phyloP scores from a whole-genome alignment of 2,113 vertebrate genomes.

The Eidolon helvum region DNA sequence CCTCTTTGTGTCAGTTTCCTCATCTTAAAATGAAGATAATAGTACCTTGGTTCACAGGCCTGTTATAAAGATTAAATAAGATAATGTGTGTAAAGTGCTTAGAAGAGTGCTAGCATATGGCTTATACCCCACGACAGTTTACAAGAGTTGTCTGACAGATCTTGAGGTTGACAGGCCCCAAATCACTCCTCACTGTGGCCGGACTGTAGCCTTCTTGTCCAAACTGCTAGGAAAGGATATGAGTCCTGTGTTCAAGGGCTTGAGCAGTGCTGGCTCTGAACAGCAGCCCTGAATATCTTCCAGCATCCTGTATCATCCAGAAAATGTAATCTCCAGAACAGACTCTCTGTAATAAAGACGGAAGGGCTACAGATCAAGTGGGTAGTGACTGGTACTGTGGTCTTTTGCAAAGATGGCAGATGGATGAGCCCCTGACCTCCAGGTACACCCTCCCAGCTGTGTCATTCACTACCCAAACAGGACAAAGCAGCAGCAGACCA shows the following conservation, averaged over 20 bases:
- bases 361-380: neutral
- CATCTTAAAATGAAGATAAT: neutral
- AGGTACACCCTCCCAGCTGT: neutral
- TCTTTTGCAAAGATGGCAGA: neutral
- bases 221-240: neutral
- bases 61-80: neutral
- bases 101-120: neutral
- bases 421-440: neutral
- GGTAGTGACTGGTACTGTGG: neutral
- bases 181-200: neutral
- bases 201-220: neutral
- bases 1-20: neutral
- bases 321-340: neutral
- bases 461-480: neutral
- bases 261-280: neutral
- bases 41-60: neutral
- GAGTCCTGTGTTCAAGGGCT: neutral
- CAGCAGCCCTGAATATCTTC: neutral
- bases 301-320: neutral
- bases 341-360: neutral
- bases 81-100: neutral
- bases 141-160: neutral
- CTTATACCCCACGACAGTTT: neutral
- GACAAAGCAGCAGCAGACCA: neutral
- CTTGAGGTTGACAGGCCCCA: neutral